A percentile compares a stretch with the other conserved stretches of the same genome.
These are phyloP conservation scores for Polypterus senegalus DNA, from an alignment of 2,113 vertebrate species.

Conservation along the genomic window DNA sequence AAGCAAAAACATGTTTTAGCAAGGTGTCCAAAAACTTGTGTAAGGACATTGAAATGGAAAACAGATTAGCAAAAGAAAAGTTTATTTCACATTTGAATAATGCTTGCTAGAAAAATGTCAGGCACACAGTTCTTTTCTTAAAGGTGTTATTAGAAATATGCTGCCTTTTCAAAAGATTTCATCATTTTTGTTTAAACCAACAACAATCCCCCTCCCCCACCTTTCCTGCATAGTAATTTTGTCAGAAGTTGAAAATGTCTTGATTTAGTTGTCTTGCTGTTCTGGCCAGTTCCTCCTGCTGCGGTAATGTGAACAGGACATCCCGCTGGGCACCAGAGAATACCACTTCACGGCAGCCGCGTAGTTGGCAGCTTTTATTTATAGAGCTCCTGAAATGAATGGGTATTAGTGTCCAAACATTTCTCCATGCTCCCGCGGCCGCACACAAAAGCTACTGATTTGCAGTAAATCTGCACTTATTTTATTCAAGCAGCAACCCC, in stretches of 20 bases:
- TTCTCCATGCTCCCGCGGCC: slow-evolving; percentile 98
- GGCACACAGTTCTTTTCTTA: slow-evolving; percentile 29
- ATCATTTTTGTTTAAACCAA: slow-evolving; percentile 15
- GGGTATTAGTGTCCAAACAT: slow-evolving; percentile 99
- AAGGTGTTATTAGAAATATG: slow-evolving; percentile 34
- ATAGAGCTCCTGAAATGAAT: slow-evolving; percentile 98
- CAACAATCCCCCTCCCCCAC: slow-evolving; percentile 26
- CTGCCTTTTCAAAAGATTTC: slow-evolving; percentile 30
- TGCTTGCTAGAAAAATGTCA: slow-evolving; percentile 29
- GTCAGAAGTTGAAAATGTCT: slow-evolving; percentile 99
- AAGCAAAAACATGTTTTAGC: too few relatives aligned
- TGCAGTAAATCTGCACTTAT: slow-evolving; percentile 99
- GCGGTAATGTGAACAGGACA: slow-evolving; percentile 98
- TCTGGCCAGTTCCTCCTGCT: slow-evolving; percentile 90
- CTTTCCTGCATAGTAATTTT: slow-evolving; percentile 84
- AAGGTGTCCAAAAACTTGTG: too few relatives aligned
- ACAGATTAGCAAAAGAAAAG: slow-evolving; percentile 7
- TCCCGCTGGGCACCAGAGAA: slow-evolving; percentile 97
- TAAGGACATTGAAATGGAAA: too few relatives aligned
- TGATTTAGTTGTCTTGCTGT: slow-evolving; percentile 99
- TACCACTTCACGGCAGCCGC: slow-evolving; percentile 97
- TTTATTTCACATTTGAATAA: slow-evolving; percentile 24
- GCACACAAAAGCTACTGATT: slow-evolving; percentile 98
- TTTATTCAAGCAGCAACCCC: slow-evolving; percentile 82
- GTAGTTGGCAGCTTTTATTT: slow-evolving; percentile 98